A percentile compares a stretch with the other conserved stretches of the same genome.
These are phyloP conservation scores for Synaphobranchus kaupii DNA, from an alignment of 2,797 vertebrate genomes.

Conservation along the genomic window DNA sequence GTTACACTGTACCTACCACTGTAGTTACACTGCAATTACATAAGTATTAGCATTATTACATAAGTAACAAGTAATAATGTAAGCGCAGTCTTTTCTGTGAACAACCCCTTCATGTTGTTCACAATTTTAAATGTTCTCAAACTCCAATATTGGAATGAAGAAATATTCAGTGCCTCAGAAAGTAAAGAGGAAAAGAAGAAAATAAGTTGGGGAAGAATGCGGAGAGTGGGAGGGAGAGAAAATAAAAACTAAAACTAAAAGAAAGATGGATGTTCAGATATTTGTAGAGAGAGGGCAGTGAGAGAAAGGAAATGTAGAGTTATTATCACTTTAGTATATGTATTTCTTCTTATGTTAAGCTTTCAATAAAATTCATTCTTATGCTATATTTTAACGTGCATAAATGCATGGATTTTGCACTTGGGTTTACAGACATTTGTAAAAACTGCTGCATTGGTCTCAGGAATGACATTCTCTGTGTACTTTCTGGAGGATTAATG, in stretches of 20 bases:
- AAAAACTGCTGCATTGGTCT: neutral
- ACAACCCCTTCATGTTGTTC: no score
- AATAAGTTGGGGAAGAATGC: neutral
- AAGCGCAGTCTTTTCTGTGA: no score
- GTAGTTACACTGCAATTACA: no score
- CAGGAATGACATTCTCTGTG: conserved; percentile 54
- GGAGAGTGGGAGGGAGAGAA: neutral
- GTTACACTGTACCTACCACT: no score
- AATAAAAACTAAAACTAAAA: neutral
- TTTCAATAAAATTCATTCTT: neutral
- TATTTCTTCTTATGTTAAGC: neutral
- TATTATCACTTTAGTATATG: neutral
- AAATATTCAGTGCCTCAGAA: neutral
- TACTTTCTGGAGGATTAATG: conserved; percentile 68
- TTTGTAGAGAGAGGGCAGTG: neutral
- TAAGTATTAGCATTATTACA: no score
- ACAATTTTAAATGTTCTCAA: neutral
- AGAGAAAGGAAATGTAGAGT: neutral
- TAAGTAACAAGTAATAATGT: no score
- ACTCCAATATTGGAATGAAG: neutral
- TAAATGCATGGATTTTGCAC: neutral
- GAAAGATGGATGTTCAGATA: neutral
- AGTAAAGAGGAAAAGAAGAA: neutral
- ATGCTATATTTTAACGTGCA: conserved; percentile 1
- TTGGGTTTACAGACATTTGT: neutral